Percentiles rank a stretch among this genome's conserved stretches.
Conservation (phyloP, 1,140 invertebrate species). For the Reticulitermes speratus region DNA sequence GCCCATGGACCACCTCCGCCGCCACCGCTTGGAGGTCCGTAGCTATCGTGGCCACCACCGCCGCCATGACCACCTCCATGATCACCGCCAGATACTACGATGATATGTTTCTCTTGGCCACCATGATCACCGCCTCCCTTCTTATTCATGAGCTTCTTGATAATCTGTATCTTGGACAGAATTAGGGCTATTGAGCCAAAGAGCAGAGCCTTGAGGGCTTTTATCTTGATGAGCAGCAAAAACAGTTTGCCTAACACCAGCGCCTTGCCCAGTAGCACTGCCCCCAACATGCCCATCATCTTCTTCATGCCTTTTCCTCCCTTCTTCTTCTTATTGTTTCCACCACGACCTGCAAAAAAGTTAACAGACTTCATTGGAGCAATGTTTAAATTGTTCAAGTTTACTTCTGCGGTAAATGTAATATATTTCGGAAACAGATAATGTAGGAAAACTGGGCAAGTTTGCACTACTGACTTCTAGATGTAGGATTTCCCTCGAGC, state of each 20-base stretch:
- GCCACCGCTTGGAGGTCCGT: constrained; percentile 19
- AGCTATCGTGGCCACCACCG: constrained; percentile 28
- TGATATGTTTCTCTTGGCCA: constrained; percentile 26
- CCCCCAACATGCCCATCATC: constrained; percentile 41
- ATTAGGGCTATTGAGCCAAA: constrained; percentile 37
- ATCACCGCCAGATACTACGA: constrained; percentile 8
- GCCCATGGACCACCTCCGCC: constrained; percentile 18
- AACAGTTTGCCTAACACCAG: constrained; percentile 38
- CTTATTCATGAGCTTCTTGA: constrained; percentile 39
- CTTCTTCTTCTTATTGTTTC: constrained; percentile 16
- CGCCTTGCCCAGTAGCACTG: constrained; percentile 39
- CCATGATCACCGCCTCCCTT: constrained; percentile 29
- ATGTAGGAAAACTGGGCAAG: no score
- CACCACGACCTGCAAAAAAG: constrained; percentile 21
- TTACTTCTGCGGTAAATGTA: no score
- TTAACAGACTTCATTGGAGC: no score
- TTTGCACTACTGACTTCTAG: no score
- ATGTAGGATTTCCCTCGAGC: no score
- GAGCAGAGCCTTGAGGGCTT: constrained; percentile 41
- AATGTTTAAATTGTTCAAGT: no score
- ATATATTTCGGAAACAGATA: no score
- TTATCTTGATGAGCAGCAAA: constrained; percentile 39
- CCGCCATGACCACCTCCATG: constrained; percentile 22
- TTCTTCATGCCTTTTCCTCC: constrained; percentile 40
- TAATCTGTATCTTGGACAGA: constrained; percentile 40